Conservation (phyloP, 2,113 vertebrate genomes). For the Aramus guarauna region DNA sequence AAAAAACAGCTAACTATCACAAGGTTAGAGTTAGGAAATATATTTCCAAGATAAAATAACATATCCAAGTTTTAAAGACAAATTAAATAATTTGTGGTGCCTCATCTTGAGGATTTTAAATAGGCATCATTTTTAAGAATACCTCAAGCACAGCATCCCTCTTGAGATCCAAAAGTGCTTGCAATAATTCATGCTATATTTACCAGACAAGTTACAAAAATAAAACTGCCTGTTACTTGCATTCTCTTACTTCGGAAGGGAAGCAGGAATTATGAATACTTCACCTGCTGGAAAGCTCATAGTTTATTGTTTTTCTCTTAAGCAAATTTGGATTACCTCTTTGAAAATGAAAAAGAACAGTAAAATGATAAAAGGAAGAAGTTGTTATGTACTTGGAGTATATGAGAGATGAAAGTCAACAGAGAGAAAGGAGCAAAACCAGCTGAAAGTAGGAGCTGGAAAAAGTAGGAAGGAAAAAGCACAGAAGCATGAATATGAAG, state of each 20-base stretch:
- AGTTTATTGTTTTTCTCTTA: background rate
- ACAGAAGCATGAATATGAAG: background rate
- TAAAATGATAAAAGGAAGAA: conserved; percentile 18
- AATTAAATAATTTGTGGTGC: background rate
- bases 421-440: background rate
- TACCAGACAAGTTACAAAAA: background rate
- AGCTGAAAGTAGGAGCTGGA: background rate
- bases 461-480: background rate
- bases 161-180: background rate
- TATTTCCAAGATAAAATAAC: background rate
- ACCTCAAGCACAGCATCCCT: background rate
- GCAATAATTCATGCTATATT: background rate
- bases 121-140: background rate
- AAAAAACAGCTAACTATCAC: background rate
- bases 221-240: background rate
- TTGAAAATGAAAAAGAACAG: background rate
- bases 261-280: background rate
- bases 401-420: background rate
- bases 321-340: background rate
- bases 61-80: background rate
- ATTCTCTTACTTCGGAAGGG: background rate
- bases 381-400: background rate
- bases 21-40: background rate
- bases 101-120: background rate
- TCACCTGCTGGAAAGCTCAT: background rate